phyloP scores from a whole-genome alignment of 2,797 vertebrate genomes.

The Crocodylus rhombifer region DNA sequence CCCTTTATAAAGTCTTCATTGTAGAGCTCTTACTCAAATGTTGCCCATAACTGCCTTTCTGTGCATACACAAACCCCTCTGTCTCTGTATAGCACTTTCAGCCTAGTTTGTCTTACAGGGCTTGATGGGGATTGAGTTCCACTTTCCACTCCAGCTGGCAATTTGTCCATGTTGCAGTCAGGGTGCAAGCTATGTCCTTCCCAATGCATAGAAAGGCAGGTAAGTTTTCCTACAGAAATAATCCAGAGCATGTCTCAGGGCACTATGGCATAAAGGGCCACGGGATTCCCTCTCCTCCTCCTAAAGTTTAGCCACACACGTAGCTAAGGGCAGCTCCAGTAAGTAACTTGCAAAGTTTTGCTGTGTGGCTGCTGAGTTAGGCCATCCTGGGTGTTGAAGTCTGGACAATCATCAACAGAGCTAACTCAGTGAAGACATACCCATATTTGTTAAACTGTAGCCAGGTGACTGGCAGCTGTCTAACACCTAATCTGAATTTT shows the following conservation, averaged over 20 bases:
- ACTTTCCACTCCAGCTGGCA: fast-evolving
- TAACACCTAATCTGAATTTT: conserved; percentile 65
- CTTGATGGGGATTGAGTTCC: not conserved
- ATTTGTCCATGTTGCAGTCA: not conserved
- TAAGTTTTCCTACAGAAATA: not conserved
- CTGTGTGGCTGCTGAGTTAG: not conserved
- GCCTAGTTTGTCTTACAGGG: not conserved
- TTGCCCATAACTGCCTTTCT: not conserved
- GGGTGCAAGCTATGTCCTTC: not conserved
- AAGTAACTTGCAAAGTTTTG: not conserved
- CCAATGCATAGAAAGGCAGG: too few relatives aligned
- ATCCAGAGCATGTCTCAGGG: not conserved
- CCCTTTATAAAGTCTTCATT: not conserved
- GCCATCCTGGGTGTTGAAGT: not conserved
- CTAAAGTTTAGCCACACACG: too few relatives aligned
- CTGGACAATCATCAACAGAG: not conserved
- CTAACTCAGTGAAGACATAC: conserved; percentile 3
- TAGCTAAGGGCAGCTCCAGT: too few relatives aligned
- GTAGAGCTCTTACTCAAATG: not conserved
- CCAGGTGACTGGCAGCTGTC: conserved; percentile 49
- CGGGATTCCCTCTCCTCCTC: not conserved
- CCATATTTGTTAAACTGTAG: conserved; percentile 6
- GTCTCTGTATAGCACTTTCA: not conserved
- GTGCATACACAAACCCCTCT: not conserved
- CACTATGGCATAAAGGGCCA: not conserved